Evolutionary conservation across 2,797 vertebrate species (phyloP).

Genomic region (Loriculus beryllinus): DNA sequence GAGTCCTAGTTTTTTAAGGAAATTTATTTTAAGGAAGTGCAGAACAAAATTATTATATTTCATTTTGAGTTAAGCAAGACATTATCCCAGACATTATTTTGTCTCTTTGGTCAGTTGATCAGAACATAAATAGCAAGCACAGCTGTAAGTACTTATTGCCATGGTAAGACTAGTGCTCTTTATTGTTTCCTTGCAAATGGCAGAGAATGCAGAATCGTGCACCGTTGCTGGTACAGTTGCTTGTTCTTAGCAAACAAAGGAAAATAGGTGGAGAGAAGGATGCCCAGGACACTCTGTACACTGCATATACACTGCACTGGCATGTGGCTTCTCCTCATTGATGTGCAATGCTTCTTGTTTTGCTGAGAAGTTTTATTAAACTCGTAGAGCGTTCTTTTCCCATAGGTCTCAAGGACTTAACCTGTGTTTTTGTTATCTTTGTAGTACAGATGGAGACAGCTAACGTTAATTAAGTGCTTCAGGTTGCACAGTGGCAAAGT

Average conservation of each 20-base stretch:
- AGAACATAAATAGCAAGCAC: neutral
- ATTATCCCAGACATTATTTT: neutral
- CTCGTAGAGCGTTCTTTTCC: neutral
- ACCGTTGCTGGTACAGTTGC: neutral
- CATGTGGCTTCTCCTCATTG: neutral
- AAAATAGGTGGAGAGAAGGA: neutral
- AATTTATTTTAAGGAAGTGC: neutral
- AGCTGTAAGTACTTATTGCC: neutral
- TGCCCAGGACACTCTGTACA: neutral
- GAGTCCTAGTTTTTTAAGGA: neutral
- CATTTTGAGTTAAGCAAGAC: neutral
- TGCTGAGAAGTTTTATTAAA: neutral
- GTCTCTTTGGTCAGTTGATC: neutral
- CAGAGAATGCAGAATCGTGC: neutral
- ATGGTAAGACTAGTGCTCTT: neutral
- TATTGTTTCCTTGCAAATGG: neutral
- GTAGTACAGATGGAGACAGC: neutral
- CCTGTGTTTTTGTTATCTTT: conserved; percentile 47
- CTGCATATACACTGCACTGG: neutral
- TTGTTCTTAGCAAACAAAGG: neutral
- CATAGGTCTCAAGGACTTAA: conserved; percentile 21
- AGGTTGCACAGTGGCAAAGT: neutral
- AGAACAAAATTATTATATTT: neutral
- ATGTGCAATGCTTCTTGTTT: neutral
- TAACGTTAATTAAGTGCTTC: conserved; percentile 40